Base-by-base conservation (phyloP, 2,797 vertebrate species). In the Huso huso region DNA sequence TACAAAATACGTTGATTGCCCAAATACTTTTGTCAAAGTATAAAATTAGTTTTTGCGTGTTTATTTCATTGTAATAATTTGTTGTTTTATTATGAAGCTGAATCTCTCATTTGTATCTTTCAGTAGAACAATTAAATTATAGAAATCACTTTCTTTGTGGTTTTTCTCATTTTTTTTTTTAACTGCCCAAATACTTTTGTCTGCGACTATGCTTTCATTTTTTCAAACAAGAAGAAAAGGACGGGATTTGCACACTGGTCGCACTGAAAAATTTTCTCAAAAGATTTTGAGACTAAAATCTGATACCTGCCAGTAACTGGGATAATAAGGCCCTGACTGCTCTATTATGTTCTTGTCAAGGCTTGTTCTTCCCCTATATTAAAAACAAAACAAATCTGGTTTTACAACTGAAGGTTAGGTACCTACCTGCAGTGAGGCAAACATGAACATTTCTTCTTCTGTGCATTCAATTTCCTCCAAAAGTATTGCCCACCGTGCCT, bases 401-500 rank as follows among this genome's bases (percentile, higher is more conserved):
- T 69, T 58, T 55, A 5, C 70, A 74, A 6, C 67, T 18, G 6
- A 53, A 23, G 11, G 62, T 64, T 11, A 63, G 69, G 76, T 73
- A 70, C 80, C 2, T 90, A 93, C 97, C 93, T 99, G 97, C 10
- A 99, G 75, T 0, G 95, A 96, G 5, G 95, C 96, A 4, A 99
- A 99, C 90, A 99, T 96, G 70, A 99, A 75, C 93, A 98, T 97
- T 73, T 99, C 97, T 71, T 99, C 97, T 49, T 99, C 97, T 0
- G 97, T 99, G 83, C 95, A 99, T 65, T 99, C 96, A 0, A 98
- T 95, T 75, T 98, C 95, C 82, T 99, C 97, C 72, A 95, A 74
- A 62, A 99, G 86, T 82, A 99, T 91, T 76, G 92, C 77, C 97
- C 97, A 99, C 13, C 95, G 92, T 1, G 94, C 97, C 83, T 99